Base-by-base conservation (phyloP, 1,140 invertebrate genomes). In the Papilio glaucus region DNA sequence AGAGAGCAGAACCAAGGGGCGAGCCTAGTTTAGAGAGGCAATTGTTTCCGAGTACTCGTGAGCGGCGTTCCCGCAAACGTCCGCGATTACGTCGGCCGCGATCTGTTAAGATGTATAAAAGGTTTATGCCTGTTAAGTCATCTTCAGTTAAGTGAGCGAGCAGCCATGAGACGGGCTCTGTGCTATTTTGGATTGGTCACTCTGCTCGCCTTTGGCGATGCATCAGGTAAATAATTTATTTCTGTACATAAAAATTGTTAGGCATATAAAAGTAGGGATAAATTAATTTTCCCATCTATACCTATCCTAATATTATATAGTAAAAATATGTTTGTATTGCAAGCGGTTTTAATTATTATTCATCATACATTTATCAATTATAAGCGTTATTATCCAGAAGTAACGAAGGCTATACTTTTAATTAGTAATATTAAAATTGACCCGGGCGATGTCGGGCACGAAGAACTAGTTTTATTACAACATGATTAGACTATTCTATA, bases 41-140 rank as follows among this genome's bases (percentile, higher is more conserved):
- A 69, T 69, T 69, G 67, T 88, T 88, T 85, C 85, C 76, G 74
- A 72, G 76, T 79, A 79, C 63, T 63, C 53, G 68, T 75, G 70
- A 49, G 57, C 75, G 41, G 72, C 76, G 61, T 80, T 82, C 82
- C 78, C 63, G 62, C 76, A 74, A 80, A 80, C 77, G 75, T 73
- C 72, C 74, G 61, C 69, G 79, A 72, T 77, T 72, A 75, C 79
- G 76, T 82, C 37, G 75, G 70, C 77, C 70, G 60, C 73, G 71
- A 80, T 78, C 81, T 73, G 37, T 77, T 63, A 78, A 80, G 75
- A 74, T 84, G 77, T 89, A 90, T 89, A 90, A 84, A 90, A 88
- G 86, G 85, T 85, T 85, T 72, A 57, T 79, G 61, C 76, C 57
- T 71, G 68, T 65, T 53, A 60, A 73, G 49, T 72, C 67, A 57